Conservation (phyloP, 2,113 vertebrate species). For the Aptenodytes patagonicus region DNA sequence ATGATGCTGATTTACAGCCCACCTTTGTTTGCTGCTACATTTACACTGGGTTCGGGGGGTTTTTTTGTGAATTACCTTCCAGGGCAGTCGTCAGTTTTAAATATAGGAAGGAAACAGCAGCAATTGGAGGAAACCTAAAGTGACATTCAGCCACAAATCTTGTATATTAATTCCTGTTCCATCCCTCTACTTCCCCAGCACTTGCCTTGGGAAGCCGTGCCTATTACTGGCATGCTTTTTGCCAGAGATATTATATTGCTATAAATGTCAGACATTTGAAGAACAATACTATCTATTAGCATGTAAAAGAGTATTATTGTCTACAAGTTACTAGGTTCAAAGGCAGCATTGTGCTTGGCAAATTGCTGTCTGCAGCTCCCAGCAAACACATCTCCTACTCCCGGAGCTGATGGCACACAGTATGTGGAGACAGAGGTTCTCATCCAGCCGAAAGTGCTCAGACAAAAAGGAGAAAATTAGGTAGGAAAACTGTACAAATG, state of each 20-base stretch:
- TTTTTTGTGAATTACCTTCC: constrained; percentile 6
- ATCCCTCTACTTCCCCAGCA: neutral
- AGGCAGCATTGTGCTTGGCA: neutral
- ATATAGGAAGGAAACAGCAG: constrained; percentile 17
- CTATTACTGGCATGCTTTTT: neutral
- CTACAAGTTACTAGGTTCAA: constrained; percentile 13
- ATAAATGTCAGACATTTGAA: constrained; percentile 38
- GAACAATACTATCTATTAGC: constrained; percentile 46
- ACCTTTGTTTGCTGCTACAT: neutral
- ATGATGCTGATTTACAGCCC: constrained; percentile 37
- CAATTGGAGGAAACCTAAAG: neutral
- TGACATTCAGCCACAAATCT: constrained; percentile 12
- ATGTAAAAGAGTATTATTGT: constrained; percentile 33
- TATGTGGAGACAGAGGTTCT: neutral
- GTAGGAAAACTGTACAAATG: neutral
- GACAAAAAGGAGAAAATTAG: neutral
- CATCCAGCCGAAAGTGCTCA: neutral
- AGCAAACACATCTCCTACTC: neutral
- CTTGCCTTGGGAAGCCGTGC: neutral
- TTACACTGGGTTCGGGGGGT: neutral
- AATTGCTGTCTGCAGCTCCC: constrained; percentile 22
- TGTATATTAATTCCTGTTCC: neutral
- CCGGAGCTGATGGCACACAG: rapidly evolving
- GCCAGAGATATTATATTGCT: neutral
- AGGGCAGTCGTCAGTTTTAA: constrained; percentile 6